These are phyloP conservation scores for Odocoileus hemionus DNA, from an alignment of 2,113 vertebrate genomes.

Conservation along the genomic window DNA sequence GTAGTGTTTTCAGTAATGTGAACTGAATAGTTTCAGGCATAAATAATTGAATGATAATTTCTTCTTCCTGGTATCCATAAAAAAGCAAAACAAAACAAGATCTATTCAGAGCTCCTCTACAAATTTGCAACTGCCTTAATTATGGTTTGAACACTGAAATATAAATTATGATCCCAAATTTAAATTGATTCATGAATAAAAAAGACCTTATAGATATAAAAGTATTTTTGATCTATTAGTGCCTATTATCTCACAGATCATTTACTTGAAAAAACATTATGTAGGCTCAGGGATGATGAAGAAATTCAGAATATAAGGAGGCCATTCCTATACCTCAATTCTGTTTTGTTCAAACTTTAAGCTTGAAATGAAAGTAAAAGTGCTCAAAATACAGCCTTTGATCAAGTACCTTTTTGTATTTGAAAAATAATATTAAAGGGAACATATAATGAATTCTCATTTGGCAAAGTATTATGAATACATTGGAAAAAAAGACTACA, in stretches of 20 bases:
- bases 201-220: not conserved
- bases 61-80: not conserved
- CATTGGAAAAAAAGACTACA: not conserved
- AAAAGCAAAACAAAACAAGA: not conserved
- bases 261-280: not conserved
- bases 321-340: not conserved
- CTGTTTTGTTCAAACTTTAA: not conserved
- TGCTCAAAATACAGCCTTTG: not conserved
- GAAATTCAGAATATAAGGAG: not conserved
- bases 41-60: conserved; percentile 4
- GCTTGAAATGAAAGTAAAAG: not conserved
- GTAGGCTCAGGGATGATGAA: not conserved
- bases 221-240: not conserved
- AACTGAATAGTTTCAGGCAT: not conserved
- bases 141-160: not conserved
- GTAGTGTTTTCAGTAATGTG: not conserved
- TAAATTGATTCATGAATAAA: not conserved
- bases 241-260: not conserved
- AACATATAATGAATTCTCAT: not conserved
- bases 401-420: not conserved
- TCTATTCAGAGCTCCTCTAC: not conserved
- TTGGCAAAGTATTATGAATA: not conserved
- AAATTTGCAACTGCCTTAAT: not conserved
- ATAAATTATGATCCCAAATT: not conserved
- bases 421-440: not conserved